Percentiles rank a stretch among this genome's conserved stretches.
Evolutionary conservation across 2,113 vertebrate genomes (phyloP).

Genomic region (Puffinus mauretanicus): DNA sequence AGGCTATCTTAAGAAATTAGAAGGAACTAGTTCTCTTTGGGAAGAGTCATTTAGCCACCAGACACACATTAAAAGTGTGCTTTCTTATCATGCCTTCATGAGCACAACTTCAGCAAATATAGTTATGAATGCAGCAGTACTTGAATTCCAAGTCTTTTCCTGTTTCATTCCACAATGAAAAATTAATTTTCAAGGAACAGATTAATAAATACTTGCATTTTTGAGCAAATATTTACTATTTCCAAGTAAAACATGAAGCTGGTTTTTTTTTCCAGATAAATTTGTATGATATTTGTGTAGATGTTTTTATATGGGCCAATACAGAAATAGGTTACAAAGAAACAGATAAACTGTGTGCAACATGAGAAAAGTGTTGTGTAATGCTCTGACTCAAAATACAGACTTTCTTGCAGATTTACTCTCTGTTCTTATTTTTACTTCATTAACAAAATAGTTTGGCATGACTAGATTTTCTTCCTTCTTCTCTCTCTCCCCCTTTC

Average conservation of each 20-base stretch:
- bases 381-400: neutral
- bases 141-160: neutral
- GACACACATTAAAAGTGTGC: neutral
- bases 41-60: neutral
- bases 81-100: neutral
- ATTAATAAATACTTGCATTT: neutral
- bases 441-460: neutral
- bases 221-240: neutral
- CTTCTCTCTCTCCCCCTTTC: neutral
- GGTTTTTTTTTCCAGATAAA: fast-evolving
- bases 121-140: neutral
- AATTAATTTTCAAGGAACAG: neutral
- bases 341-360: neutral
- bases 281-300: neutral
- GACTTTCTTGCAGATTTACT: neutral
- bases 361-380: neutral
- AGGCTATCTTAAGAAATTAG: neutral
- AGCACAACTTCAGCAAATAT: neutral
- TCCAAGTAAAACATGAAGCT: neutral
- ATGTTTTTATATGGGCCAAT: neutral
- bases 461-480: neutral
- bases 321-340: neutral
- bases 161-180: neutral
- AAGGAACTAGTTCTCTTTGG: neutral
- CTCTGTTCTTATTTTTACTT: neutral